Base-by-base conservation (phyloP, 2,797 vertebrate genomes). In the Pseudochaenichthys georgianus region DNA sequence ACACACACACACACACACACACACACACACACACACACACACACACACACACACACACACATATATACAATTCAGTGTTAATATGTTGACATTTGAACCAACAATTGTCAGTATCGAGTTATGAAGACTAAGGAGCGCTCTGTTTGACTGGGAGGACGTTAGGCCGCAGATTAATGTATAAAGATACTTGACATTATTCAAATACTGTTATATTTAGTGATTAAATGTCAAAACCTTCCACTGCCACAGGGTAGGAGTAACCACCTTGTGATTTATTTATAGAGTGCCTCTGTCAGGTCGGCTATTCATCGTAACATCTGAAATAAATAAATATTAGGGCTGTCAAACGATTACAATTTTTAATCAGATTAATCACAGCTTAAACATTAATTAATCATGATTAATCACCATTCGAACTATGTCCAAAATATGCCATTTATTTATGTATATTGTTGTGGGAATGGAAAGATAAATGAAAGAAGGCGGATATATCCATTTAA, bases 21-120 rank as follows among this genome's bases (percentile, higher is more conserved):
- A 74, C 48, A 28, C 3, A 28, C 23, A 28, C 23, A 3, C 0
- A 77, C 23, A 23, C 45, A 43, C 38, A 71, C 48, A 43, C 34
- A 69, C 31, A 61, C 46, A 50, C 68, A 74, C 53, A 48, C 68
- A 16, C 41, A 62, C 47, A 42, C 65, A 3, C 67, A 6, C 38
- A 2, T 68, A 41, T 13, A 65, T 66, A 69, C 70, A 73, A 34
- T 78, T 73, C 13, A 6, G 61, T 78, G 77, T 81, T 86, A 86
- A 90, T 88, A 83, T 76, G 72, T 80, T 86, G 84, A 86, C 88
- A 83, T 90, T 87, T 89, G 82, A 91, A 81, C 82, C 31, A 15
- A 38, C 1, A 9, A 84, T 78, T 70, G 64, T 73, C 81, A 58
- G 64, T 41, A 34, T 52, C 2, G n/a, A 75, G 63, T 80, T 82